Conservation (phyloP, 2,888 invertebrate species). For the Cordylochernes scorpioides region DNA sequence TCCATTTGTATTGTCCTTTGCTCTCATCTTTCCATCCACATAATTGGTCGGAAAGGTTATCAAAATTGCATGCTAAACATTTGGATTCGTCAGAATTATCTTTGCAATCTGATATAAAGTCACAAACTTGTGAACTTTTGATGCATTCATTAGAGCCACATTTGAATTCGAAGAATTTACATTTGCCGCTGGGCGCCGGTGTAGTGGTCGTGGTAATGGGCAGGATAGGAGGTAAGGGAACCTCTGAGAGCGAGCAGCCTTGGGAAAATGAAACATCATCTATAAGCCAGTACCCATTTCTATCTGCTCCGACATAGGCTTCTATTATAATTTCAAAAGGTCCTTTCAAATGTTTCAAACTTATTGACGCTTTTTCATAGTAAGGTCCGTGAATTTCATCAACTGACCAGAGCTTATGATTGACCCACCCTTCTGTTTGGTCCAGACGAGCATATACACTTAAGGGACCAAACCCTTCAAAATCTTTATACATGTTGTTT, state of each 20-base stretch:
- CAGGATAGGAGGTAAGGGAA: constrained; percentile 5
- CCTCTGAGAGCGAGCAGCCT: constrained; percentile 7
- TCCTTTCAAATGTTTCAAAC: constrained; percentile 3
- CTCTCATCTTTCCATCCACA: constrained; percentile 10
- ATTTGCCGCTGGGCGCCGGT: constrained; percentile 2
- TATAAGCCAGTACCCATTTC: constrained; percentile 9
- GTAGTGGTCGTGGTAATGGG: constrained; percentile 3
- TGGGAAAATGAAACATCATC: constrained; percentile 13
- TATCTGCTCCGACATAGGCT: constrained; percentile 1
- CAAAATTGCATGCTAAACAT: constrained; percentile 10
- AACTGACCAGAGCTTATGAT: background rate
- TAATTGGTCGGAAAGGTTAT: constrained; percentile 5
- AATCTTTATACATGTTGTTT: constrained; percentile 6
- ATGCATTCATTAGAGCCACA: constrained; percentile 7
- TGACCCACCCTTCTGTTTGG: constrained; percentile 6
- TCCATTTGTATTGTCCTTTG: constrained; percentile 6
- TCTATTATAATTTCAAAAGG: constrained; percentile 12
- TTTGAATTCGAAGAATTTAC: constrained; percentile 3
- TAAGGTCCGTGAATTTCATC: constrained; percentile 8
- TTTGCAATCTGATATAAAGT: constrained; percentile 10
- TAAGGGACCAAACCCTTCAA: constrained; percentile 5
- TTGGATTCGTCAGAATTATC: constrained; percentile 11
- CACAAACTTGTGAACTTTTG: constrained; percentile 7
- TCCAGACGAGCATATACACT: constrained; percentile 6
- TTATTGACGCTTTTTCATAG: constrained; percentile 8